phyloP scores from a whole-genome alignment of 2,113 vertebrate genomes.

The Dasyornis broadbenti region DNA sequence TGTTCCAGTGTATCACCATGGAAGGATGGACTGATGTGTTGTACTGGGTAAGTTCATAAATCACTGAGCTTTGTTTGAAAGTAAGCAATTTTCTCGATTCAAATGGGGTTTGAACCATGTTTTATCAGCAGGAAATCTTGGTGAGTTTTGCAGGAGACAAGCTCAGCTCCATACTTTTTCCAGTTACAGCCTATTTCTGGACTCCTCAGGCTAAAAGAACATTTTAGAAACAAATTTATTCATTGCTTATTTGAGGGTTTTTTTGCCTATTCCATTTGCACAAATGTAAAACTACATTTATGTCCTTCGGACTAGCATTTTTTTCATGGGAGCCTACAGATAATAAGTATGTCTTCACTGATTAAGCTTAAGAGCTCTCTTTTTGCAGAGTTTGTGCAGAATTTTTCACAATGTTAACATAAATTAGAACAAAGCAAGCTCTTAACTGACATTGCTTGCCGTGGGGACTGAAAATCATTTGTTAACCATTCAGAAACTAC shows the following conservation, averaged over 20 bases:
- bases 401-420: background rate
- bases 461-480: background rate
- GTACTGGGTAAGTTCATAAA: constrained; percentile 86
- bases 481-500: background rate
- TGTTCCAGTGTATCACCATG: constrained; percentile 99
- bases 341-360: background rate
- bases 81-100: background rate
- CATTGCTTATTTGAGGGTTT: background rate
- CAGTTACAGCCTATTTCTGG: background rate
- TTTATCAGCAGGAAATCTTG: background rate
- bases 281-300: background rate
- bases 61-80: background rate
- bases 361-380: background rate
- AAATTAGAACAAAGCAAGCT: constrained; percentile 1
- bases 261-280: background rate
- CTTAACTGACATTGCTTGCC: background rate
- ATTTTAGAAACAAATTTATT: constrained; percentile 25
- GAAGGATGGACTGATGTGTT: constrained; percentile 98
- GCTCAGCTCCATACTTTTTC: background rate
- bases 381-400: background rate
- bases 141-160: background rate
- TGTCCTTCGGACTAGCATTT: background rate
- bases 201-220: background rate
- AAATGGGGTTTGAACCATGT: background rate
- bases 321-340: background rate